Conservation (phyloP, 2,888 invertebrate species). For the Meta bourneti region DNA sequence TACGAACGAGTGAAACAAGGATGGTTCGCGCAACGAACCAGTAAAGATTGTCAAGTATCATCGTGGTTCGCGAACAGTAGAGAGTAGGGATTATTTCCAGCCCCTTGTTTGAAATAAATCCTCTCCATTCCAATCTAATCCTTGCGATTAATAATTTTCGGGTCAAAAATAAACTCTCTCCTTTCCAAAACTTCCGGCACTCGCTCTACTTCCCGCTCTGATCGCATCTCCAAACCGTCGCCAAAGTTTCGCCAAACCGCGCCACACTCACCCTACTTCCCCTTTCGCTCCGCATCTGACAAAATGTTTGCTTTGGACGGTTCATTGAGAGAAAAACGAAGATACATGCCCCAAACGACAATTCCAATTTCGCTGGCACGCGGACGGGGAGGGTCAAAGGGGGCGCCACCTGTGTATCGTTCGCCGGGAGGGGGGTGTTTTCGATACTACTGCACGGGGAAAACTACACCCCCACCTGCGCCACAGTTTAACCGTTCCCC, state of each 20-base stretch:
- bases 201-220: too few species aligned
- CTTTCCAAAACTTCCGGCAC: too few species aligned
- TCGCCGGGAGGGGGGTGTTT: constrained; percentile 13
- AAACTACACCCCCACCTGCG: constrained; percentile 46
- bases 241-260: constrained; percentile 39
- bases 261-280: not conserved
- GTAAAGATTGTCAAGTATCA: too few species aligned
- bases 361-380: constrained; percentile 67
- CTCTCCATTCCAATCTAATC: too few species aligned
- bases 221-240: not conserved
- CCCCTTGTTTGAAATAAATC: too few species aligned
- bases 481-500: constrained; percentile 55
- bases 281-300: constrained; percentile 58
- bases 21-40: too few species aligned
- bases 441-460: constrained; percentile 11
- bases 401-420: constrained; percentile 38
- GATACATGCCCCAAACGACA: constrained; percentile 67
- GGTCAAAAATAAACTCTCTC: too few species aligned
- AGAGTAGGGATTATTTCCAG: too few species aligned
- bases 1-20: too few species aligned
- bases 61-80: too few species aligned
- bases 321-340: constrained; percentile 66
- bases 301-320: constrained; percentile 67
- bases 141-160: too few species aligned
- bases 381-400: constrained; percentile 54